Base-by-base conservation (phyloP, 1,140 invertebrate species). In the Eumaeus atala region DNA sequence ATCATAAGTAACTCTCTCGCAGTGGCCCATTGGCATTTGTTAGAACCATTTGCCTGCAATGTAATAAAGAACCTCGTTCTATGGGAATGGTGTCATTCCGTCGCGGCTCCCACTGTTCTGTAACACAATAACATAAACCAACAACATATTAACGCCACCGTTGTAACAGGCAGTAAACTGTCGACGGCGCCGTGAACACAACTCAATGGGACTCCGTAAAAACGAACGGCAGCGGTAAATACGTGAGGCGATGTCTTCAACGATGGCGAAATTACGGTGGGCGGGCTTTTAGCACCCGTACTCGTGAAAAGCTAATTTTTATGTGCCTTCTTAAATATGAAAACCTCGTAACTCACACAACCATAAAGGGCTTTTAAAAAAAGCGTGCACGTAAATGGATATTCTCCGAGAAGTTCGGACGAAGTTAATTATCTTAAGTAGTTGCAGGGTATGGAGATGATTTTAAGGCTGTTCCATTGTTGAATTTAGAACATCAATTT, bases 251-350 rank as follows among this genome's bases (percentile, higher is more conserved):
- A 38, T 38, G 37, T 38, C 37, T 38, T 38, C 37, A 38, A 9
- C 37, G 37, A 38, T 38, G 37, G 37, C 8, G 37, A 9, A 38
- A 38, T 38, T 38, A 38, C 37, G 37, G 37, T 38, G 37, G 37
- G 37, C 37, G 37, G 37, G 37, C 37, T 38, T 38, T 38, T 38
- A 38, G 37, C 37, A 38, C 37, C 37, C 21, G 21, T 4, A 9
- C 37, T 38, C 37, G 37, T 38, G 37, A 38, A 38, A 38, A 38
- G 37, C 37, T 38, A 38, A 38, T 38, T 38, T 38, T 38, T 38
- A 38, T 38, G 37, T 38, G 37, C 37, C 37, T 38, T 38, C 37
- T 38, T 38, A 38, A 38, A 38, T 38, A 38, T 38, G 37, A 38
- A 38, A 38, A 38, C 10, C 37, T 38, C 37, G 37, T 38, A 28